Base-by-base conservation (phyloP, 2,797 vertebrate genomes). In the Danionella dracula region DNA sequence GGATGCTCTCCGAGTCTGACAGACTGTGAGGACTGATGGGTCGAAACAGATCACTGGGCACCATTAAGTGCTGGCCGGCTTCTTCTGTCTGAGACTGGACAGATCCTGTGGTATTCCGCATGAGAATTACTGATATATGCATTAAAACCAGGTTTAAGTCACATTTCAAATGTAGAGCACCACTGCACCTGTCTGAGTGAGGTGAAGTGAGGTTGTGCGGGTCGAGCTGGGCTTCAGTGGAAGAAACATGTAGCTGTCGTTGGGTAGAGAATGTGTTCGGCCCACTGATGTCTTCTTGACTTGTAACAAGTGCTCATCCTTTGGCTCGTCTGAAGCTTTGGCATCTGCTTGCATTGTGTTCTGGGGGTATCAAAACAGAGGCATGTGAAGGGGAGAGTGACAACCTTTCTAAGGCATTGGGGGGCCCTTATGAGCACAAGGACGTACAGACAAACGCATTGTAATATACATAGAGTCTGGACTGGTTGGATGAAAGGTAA, bases 221-320 rank as follows among this genome's bases (percentile, higher is more conserved):
- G 66, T 37, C 0, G 76, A 9, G 8, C 49, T 58, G 1, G 84
- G 49, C 75, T 80, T 75, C 12, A 79, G 78, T 0, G 82, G 82
- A 66, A 83, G 87, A 82, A 93, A 96, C 96, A 99, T 99, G 83
- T 98, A 98, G 91, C 96, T 98, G 89, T 98, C 96, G 0, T 98
- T 97, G 51, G 96, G 96, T 73, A 99, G 78, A 7, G 96, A 99
- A 84, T 95, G 95, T 0, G 96, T 93, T 49, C 96, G 93, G 59
- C 94, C 95, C 80, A 99, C 95, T 0, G 82, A 83, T 0, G 92
- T 87, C 82, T 97, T 99, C 71, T 91, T 86, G 61, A 97, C 92
- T 0, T 86, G 91, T 76, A 98, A 88, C 80, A 94, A 81, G 82
- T 94, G 89, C 70, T 87, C 86, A 73, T 89, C 83, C 64, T 66